These are phyloP conservation scores for Clarias platycephalus DNA, from an alignment of 2,797 vertebrate species.

Conservation along the genomic window DNA sequence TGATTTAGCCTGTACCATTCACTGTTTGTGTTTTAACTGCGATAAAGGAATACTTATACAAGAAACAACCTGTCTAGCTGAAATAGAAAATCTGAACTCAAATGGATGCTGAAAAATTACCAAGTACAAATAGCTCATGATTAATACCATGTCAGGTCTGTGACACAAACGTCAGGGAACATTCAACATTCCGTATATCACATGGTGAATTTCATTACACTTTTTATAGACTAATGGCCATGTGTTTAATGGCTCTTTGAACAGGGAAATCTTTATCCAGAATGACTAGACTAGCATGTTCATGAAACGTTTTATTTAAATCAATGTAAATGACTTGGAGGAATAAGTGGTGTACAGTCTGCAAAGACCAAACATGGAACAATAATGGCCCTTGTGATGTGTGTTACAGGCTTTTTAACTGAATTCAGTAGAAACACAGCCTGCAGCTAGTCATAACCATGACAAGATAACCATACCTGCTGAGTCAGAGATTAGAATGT, in stretches of 20 bases:
- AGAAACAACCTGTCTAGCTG: background rate
- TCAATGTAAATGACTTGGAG: slow-evolving; percentile 50
- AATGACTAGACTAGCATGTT: slow-evolving; percentile 25
- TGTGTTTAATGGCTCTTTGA: background rate
- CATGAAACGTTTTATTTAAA: slow-evolving; percentile 43
- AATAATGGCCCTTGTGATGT: slow-evolving; percentile 40
- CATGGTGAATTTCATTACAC: slow-evolving; percentile 9
- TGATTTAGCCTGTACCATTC: background rate
- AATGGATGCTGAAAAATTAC: background rate
- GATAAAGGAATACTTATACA: slow-evolving; percentile 13
- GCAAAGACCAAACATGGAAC: slow-evolving; percentile 37
- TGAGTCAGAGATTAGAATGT: slow-evolving; percentile 32
- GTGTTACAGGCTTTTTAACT: background rate
- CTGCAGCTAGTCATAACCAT: slow-evolving; percentile 17
- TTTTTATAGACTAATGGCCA: background rate
- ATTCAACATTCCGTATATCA: background rate
- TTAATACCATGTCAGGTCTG: background rate
- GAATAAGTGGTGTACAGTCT: background rate
- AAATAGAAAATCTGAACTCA: background rate
- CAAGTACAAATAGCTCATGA: background rate
- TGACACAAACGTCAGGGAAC: background rate
- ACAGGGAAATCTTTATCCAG: slow-evolving; percentile 42
- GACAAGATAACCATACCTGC: slow-evolving; percentile 3
- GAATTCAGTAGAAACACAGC: background rate
- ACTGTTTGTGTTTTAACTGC: background rate